Evolutionary conservation across 2,888 invertebrate genomes (phyloP).

Genomic region (Acanthosepion lycidas): DNA sequence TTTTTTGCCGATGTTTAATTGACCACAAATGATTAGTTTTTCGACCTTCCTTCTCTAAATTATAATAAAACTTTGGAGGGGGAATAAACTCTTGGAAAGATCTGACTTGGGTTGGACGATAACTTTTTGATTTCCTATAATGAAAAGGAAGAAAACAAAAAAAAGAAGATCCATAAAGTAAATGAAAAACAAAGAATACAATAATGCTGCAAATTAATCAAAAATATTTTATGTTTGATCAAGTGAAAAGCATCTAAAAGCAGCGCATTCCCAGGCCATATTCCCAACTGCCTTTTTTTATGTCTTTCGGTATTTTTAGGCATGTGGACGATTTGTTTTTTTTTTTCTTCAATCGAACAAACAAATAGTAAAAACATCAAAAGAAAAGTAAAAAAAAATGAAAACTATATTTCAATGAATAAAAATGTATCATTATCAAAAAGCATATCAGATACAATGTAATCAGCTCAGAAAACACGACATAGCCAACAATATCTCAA

Average conservation of each 20-base stretch:
- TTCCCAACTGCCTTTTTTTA: conserved; percentile 6
- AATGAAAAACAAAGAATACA: too few species aligned
- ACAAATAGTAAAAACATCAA: not conserved
- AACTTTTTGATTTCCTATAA: not conserved
- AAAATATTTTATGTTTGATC: not conserved
- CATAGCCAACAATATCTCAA: not conserved
- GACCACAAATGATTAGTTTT: not conserved
- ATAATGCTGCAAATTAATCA: too few species aligned
- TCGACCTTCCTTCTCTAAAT: not conserved
- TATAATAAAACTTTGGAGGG: not conserved
- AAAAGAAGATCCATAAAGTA: not conserved
- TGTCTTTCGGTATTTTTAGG: not conserved
- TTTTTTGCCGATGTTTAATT: not conserved
- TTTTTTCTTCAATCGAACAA: not conserved
- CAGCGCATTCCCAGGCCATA: not conserved
- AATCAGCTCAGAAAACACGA: not conserved
- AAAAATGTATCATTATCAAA: not conserved
- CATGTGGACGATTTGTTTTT: not conserved
- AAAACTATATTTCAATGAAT: not conserved
- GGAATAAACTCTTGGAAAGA: too few species aligned
- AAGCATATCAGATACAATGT: not conserved
- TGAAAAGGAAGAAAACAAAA: not conserved
- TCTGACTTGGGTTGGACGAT: not conserved
- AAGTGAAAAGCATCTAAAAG: not conserved
- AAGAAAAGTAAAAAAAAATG: not conserved